Evolutionary conservation across 2,113 vertebrate species (phyloP), one percentile per base, ranked within the genome.

Genomic region (Grantiella picta): DNA sequence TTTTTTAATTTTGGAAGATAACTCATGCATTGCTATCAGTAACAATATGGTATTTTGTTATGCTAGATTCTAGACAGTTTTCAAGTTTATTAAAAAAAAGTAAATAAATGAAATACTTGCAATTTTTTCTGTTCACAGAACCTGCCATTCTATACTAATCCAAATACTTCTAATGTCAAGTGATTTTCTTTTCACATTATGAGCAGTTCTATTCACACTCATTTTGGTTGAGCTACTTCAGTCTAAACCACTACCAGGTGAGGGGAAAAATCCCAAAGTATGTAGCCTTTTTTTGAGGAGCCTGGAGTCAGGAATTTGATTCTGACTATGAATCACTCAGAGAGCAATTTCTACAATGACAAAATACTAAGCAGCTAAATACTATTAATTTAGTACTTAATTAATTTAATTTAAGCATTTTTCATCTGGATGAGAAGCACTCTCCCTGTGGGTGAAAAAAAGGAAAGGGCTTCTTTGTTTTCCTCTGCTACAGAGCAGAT

Each of bases 181-280:
- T 29, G 0, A 42, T 47, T 70, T 77, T 45, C 21, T 89, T 83
- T 70, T 61, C 42, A 60, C 44, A 56, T 8, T 53, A 25, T 0
- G 0, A 72, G 29, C 47, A 63, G 31, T 40, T 94, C 27, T 79
- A 66, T 13, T 70, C 20, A 42, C 7, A 52, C 2, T 77, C 15
- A 53, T 16, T 70, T 65, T 73, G 21, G 21, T 60, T 29, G 11
- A 80, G 59, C 25, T 66, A 69, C 15, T 29, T 24, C 14, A 63
- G 21, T 33, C 33, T 71, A 83, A 81, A 89, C 54, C 66, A 12
- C 20, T 92, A 31, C 6, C 19, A 64, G 25, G 18, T 42, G 8
- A 57, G 12, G 7, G 2, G 2, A 0, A 20, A 29, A n/a, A 10
- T 1, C 10, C 13, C 25, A 12, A 68, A 56, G 7, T 15, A 56